Evolutionary conservation across 2,113 vertebrate species (phyloP).

Genomic region (Neolamprologus tretocephalus): DNA sequence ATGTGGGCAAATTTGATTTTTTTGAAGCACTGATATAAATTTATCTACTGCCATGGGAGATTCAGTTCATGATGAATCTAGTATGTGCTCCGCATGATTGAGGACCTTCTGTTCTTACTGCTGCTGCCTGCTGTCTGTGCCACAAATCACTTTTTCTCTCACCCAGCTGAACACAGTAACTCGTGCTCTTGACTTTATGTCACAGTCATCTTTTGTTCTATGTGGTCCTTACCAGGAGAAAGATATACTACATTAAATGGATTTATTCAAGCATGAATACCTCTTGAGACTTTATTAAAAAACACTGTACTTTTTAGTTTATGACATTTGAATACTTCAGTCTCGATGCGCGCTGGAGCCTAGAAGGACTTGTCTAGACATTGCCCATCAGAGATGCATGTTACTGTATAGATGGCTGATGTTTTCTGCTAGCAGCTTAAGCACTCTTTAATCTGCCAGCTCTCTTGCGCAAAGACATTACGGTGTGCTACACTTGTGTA

Average conservation of each 20-base stretch:
- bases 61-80: not conserved
- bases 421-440: not conserved
- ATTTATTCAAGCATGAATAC: not conserved
- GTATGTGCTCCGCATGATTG: not conserved
- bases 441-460: not conserved
- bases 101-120: not conserved
- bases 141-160: not conserved
- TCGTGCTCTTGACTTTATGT: not conserved
- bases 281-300: not conserved
- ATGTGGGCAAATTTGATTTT: slow-evolving; percentile 30
- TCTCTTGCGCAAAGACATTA: not conserved
- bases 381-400: not conserved
- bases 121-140: not conserved
- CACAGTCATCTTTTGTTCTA: not conserved
- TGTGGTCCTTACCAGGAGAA: not conserved
- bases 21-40: slow-evolving; percentile 22
- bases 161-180: not conserved
- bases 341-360: not conserved
- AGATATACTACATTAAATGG: not conserved
- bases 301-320: not conserved
- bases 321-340: not conserved
- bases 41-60: not conserved
- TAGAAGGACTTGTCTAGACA: not conserved
- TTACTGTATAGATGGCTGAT: not conserved
- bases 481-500: not conserved